Evolutionary conservation across 2,113 vertebrate genomes (phyloP).

Genomic region (Cettia cetti): DNA sequence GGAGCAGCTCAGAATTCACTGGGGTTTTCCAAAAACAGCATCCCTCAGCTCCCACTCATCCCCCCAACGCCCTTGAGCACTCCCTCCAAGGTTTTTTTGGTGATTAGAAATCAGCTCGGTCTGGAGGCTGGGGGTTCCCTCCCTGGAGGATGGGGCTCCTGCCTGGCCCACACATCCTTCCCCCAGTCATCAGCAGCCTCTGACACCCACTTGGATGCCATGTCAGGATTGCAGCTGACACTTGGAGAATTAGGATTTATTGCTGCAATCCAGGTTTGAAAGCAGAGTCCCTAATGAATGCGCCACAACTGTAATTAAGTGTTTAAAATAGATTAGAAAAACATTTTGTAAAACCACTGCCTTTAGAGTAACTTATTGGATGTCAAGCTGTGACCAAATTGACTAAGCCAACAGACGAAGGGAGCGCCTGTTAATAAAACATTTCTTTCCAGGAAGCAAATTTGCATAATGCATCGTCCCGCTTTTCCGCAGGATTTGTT

Average conservation of each 20-base stretch:
- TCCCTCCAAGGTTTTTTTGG: neutral
- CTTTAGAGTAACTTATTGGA: conserved; percentile 32
- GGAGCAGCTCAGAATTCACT: neutral
- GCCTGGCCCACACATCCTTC: rapidly evolving
- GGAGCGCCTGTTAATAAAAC: conserved; percentile 19
- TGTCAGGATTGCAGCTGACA: neutral
- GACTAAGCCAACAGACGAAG: conserved; percentile 28
- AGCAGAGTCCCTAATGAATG: conserved; percentile 28
- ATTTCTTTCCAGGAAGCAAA: conserved; percentile 54
- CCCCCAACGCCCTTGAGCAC: rapidly evolving
- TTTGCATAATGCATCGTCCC: conserved; percentile 25
- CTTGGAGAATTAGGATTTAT: conserved; percentile 27
- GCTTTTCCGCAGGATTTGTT: neutral
- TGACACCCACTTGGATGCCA: neutral
- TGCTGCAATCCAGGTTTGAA: neutral
- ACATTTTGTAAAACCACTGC: conserved; percentile 34
- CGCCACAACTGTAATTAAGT: conserved; percentile 32
- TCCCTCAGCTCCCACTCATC: neutral
- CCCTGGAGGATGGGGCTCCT: rapidly evolving
- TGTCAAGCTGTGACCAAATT: conserved; percentile 64
- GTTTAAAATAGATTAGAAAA: conserved; percentile 59
- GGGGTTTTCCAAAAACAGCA: neutral
- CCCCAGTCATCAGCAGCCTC: neutral
- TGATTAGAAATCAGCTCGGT: neutral
- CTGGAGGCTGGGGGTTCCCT: rapidly evolving